Evolutionary conservation across 2,888 invertebrate genomes (phyloP), one percentile per base, ranked within the genome.

Genomic region (Colletes collaris): DNA sequence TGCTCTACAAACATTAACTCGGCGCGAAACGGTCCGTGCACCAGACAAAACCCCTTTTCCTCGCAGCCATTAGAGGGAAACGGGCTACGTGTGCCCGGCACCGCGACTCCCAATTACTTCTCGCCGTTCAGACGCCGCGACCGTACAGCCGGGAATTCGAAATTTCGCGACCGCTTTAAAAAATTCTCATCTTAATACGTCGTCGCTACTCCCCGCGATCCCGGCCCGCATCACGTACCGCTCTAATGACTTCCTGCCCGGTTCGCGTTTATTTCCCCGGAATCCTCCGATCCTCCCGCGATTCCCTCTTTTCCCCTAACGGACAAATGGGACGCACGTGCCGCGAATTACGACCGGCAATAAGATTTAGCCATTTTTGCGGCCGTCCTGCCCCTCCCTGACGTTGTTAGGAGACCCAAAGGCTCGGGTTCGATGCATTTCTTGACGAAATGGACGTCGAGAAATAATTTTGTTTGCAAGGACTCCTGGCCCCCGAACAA

Each of bases 241-340:
- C 55, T 71, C 72, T 79, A 84, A 84, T 68, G 84, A 84, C 72
- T 81, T 64, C 52, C 68, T 53, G 59, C 55, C 55, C 62, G 40
- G 56, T 69, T 55, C 72, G 74, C 84, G 73, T 84, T 84, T 81
- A 78, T 83, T 81, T 83, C 77, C 77, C 40, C 60, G 56, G 63
- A 60, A 66, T 64, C 70, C 52, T 19, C 67, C 71, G 73, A 81
- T 81, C 73, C 64, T 60, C 73, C 71, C 79, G 44, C 68, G 70
- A 55, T 71, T 67, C 63, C 58, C 67, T 77, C 16, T 55, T 49
- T 49, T 56, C 44, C n/a, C n/a, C 50, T 53, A 66, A 55, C 63
- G 70, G 74, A 84, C 82, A 84, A 84, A 82, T 84, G 82, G 84
- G 66, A 68, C 73, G 84, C 76, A 76, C 84, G 84, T 84, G 84